phyloP scores from a whole-genome alignment of 2,888 invertebrate species.

The Cremastobaeus sp. region DNA sequence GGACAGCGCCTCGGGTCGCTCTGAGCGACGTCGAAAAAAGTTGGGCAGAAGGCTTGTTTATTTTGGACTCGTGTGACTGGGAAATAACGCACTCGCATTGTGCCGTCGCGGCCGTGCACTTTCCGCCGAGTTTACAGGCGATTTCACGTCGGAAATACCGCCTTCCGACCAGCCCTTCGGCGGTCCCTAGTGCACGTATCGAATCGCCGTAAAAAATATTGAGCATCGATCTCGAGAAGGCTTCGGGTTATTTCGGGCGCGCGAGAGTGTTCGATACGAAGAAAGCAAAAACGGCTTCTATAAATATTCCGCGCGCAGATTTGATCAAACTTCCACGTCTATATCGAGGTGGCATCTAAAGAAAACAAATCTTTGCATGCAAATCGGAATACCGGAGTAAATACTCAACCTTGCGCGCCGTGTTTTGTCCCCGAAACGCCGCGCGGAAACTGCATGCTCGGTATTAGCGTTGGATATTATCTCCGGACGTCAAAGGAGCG shows the following conservation, averaged over 20 bases:
- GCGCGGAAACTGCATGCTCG: slow-evolving; percentile 20
- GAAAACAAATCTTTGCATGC: slow-evolving; percentile 34
- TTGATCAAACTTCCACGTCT: slow-evolving; percentile 27
- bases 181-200: too few species aligned
- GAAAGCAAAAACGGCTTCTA: slow-evolving; percentile 7
- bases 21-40: too few species aligned
- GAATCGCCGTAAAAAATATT: too few species aligned
- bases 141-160: too few species aligned
- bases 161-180: too few species aligned
- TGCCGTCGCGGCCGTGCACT: too few species aligned
- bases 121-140: too few species aligned
- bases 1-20: slow-evolving; percentile 21
- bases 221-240: too few species aligned
- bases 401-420: slow-evolving; percentile 28
- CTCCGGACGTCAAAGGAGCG: too few species aligned
- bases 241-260: too few species aligned
- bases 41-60: slow-evolving; percentile 12
- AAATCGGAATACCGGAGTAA: slow-evolving; percentile 40
- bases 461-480: too few species aligned
- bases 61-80: slow-evolving; percentile 19
- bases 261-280: neutral
- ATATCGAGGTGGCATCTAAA: slow-evolving; percentile 21
- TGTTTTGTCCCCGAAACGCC: slow-evolving; percentile 23
- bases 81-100: slow-evolving; percentile 9
- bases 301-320: slow-evolving; percentile 21